Base-by-base conservation (phyloP, 2,797 vertebrate genomes). In the Bryconaethiops microstoma region DNA sequence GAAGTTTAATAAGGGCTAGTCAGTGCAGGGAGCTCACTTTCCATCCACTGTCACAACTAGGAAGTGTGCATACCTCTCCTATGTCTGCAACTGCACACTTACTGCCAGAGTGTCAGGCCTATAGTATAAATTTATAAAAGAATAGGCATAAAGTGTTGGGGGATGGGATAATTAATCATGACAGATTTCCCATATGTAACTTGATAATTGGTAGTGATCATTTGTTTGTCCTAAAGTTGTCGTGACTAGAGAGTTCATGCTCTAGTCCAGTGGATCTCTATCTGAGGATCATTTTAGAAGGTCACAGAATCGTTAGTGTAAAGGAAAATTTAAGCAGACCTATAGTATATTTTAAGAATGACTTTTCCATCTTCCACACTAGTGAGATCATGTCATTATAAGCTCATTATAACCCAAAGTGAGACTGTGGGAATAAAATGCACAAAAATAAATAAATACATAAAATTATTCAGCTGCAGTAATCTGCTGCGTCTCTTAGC, bases 51-150 rank as follows among this genome's bases (percentile, higher is more conserved):
- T 64, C 48, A 71, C 45, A 6, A 64, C 71, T 29, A 48, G 42
- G 39, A 17, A 42, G 40, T 63, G 62, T 54, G 60, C 62, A 59
- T 83, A 60, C 54, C 62, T 74, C n/a, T 55, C 42, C 77, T 77
- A 74, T 21, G 68, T 29, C 29, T 10, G 67, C 42, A 73, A 72
- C 67, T 40, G 70, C 55, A 67, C 7, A 55, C 68, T 73, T 4
- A n/a, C 13, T 21, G 0, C 23, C 25, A 42, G 54, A 52, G 54
- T 76, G 60, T 77, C 14, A 77, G 35, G 19, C 29, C 6, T 68
- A 21, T 77, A 76, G 64, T 35, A 8, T 3, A 19, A 23, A 39
- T 65, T 9, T 17, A 64, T 57, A 72, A 74, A n/a, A 60, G 59
- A 55, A 64, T 74, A 57, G 23, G 75, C 13, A 29, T 78, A 21